Evolutionary conservation across 2,888 invertebrate species (phyloP), one percentile per base, ranked within the genome.

Genomic region (Euphydryas editha): DNA sequence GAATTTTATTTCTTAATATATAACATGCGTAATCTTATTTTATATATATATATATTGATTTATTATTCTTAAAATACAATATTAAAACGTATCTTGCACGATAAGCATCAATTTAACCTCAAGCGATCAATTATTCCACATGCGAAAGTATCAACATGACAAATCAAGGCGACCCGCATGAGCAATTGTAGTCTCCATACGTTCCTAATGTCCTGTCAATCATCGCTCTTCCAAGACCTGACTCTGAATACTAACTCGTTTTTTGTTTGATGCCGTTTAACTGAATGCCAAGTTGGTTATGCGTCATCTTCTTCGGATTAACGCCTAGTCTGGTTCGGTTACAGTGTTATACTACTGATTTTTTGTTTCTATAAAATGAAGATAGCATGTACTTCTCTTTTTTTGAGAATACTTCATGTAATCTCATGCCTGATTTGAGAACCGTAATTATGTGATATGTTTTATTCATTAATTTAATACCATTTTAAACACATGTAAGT

Each of bases 141-240:
- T 73, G 79, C 81, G 80, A 75, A 77, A 75, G 70, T 70, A 72
- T 73, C 79, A 76, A 85, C 86, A 85, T 81, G 85, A 83, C 84
- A 82, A 72, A 75, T 76, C 76, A 75, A 80, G 77, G 80, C 76
- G 81, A 82, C 78, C 78, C 77, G 81, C 83, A 81, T 83, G 79
- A 83, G 78, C 81, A 84, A 84, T 82, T 76, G 80, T 79, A 79
- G 47, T 47, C 73, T 76, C 77, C 78, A 76, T 78, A 77, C 79
- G 81, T 77, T 81, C 85, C 88, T 90, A 90, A 90, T 89, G 87
- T 86, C 76, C 81, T 90, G 90, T 89, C 91, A 89, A 90, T 90
- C 90, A 91, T 86, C 81, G 82, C 79, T 81, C 81, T 80, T 76
- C 81, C 60, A 59, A 59, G 56, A 49, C 56, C 73, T 75, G 69